Conservation (phyloP, 2,797 vertebrate species). For the Rhynchonycteris naso region DNA sequence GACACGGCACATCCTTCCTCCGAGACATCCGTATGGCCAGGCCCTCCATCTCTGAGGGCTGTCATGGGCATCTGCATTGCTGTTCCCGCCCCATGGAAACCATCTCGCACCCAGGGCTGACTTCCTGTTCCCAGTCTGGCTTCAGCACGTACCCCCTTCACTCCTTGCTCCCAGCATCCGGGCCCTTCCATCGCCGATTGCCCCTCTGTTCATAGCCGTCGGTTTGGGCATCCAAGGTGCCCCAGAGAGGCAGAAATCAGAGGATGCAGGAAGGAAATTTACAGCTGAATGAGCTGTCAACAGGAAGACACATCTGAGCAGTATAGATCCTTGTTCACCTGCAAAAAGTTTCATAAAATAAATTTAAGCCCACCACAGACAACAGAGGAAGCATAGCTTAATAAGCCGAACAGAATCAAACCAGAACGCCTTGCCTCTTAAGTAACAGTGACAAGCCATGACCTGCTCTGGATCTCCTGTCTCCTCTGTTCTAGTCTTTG, state of each 20-base stretch:
- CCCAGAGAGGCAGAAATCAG: background rate
- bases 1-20: background rate
- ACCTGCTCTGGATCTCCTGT: background rate
- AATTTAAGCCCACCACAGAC: background rate
- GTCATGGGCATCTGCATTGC: too few relatives aligned
- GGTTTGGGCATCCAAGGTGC: background rate
- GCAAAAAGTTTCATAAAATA: background rate
- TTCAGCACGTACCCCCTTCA: background rate
- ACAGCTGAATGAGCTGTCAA: background rate
- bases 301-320: background rate
- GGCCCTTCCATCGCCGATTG: background rate
- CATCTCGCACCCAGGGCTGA: background rate
- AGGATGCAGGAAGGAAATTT: conserved; percentile 4
- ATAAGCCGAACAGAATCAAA: background rate
- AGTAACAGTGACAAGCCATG: background rate
- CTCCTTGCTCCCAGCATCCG: background rate
- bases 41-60: background rate
- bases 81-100: background rate
- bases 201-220: background rate
- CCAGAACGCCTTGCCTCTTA: background rate
- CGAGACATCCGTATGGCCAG: background rate
- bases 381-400: background rate
- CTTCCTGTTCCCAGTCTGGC: background rate
- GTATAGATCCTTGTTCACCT: conserved; percentile 30
- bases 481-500: background rate